A percentile compares a stretch with the other conserved stretches of the same genome.
These are phyloP conservation scores for Potamarius usumacintae DNA, from an alignment of 2,113 vertebrate genomes.

Conservation along the genomic window DNA sequence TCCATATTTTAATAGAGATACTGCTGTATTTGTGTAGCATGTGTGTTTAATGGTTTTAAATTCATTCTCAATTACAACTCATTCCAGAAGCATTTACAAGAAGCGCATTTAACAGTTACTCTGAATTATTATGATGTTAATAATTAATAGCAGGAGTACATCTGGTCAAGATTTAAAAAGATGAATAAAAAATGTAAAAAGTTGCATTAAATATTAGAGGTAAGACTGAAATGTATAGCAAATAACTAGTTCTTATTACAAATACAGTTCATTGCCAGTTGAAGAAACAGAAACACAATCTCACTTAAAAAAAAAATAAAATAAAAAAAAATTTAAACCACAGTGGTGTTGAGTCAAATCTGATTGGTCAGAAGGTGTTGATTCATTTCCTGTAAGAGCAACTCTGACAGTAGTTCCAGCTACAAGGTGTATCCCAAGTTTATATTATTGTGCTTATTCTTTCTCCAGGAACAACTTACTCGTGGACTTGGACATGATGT, in stretches of 20 bases:
- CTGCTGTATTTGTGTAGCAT: background rate
- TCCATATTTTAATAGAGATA: background rate
- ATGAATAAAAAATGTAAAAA: background rate
- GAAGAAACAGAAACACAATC: too few relatives aligned
- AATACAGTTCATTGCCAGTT: background rate
- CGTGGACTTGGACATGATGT: background rate
- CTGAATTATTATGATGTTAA: background rate
- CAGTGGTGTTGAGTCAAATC: background rate
- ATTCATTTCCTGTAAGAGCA: background rate
- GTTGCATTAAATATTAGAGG: background rate
- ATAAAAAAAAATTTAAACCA: background rate
- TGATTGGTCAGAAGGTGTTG: background rate
- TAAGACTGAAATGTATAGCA: background rate
- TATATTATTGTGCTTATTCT: background rate
- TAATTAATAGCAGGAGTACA: background rate
- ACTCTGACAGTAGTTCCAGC: background rate
- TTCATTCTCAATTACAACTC: background rate
- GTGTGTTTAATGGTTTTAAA: background rate
- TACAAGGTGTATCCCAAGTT: background rate
- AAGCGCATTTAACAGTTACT: background rate
- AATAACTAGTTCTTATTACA: background rate
- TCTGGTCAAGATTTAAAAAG: background rate
- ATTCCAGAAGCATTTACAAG: background rate
- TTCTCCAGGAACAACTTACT: background rate
- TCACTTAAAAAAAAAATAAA: too few relatives aligned